Base-by-base conservation (phyloP, 2,888 invertebrate species). In the Drosophila kanekoi region DNA sequence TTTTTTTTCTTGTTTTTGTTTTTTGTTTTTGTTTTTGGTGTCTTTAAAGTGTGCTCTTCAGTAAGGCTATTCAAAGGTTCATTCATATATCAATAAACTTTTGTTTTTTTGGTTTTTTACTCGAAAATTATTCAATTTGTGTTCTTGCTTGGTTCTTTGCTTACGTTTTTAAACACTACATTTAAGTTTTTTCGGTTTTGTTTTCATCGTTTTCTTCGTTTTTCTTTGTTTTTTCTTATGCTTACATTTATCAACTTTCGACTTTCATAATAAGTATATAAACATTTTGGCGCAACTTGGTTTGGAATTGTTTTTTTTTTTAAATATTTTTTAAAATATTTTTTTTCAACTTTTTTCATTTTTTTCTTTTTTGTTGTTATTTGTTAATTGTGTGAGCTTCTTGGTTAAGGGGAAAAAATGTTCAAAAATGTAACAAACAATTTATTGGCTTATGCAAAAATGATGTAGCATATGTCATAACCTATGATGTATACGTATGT, bases 341-440 rank as follows among this genome's bases (percentile, higher is more conserved):
- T n/a, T n/a, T 43, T 53, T 54, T 57, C 35, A 6, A 13, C 43
- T 11, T 48, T 44, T 40, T 52, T 48, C 59, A 43, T 54, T 32
- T 54, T 51, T 61, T 43, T 52, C 49, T 63, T 41, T 18, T 71
- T 54, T 61, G 44, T 45, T 18, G 18, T 48, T 45, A 18, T 53
- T 64, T 61, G 54, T 79, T 73, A 57, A 58, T 77, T 61, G 61
- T 70, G 68, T 67, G 74, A 67, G 75, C 70, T 72, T 72, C 58
- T 59, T 61, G 51, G 51, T 68, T 68, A 58, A 65, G 45, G 45
- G 60, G 74, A 77, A 80, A 82, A 82, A 82, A 69, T 69, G 62
- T 79, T 74, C 73, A 79, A 80, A 80, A 81, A 82, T 82, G 64
- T 82, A 82, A 81, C 83, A 80, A 80, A 80, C 80, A 79, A 82